phyloP scores from a whole-genome alignment of 2,888 invertebrate species.

The Esperia sulphurella region DNA sequence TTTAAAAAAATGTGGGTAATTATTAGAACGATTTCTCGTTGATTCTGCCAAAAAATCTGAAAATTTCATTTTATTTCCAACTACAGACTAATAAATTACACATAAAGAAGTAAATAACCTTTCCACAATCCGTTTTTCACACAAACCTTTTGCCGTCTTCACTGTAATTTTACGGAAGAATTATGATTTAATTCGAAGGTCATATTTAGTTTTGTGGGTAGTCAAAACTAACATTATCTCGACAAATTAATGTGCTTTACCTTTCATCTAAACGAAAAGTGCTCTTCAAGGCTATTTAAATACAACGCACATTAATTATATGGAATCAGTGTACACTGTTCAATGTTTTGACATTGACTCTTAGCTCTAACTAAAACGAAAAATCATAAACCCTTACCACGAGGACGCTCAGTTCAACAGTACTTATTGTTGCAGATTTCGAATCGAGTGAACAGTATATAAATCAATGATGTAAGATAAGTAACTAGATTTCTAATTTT shows the following conservation, averaged over 20 bases:
- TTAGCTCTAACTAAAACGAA: constrained; percentile 21
- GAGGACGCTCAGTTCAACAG: neutral
- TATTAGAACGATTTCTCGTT: too few species aligned
- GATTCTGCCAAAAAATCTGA: too few species aligned
- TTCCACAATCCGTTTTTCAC: constrained; percentile 4
- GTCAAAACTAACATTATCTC: constrained; percentile 20
- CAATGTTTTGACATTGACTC: constrained; percentile 46
- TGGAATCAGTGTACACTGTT: constrained; percentile 33
- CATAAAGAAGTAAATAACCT: constrained; percentile 5
- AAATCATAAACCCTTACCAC: constrained; percentile 21
- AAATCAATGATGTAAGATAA: too few species aligned
- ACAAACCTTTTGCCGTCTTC: constrained; percentile 1
- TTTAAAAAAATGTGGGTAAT: too few species aligned
- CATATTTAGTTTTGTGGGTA: constrained; percentile 19
- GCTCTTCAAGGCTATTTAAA: constrained; percentile 54
- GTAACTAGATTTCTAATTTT: too few species aligned
- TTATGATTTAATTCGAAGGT: constrained; percentile 11
- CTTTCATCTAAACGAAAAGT: constrained; percentile 32
- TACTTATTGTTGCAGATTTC: too few species aligned
- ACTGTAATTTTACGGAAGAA: constrained; percentile 11
- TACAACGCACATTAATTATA: constrained; percentile 7
- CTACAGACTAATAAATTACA: neutral
- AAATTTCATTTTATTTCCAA: too few species aligned
- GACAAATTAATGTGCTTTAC: constrained; percentile 20
- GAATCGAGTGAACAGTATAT: too few species aligned